Conservation (phyloP, 2,888 invertebrate species). For the Apomyelois bistriatella region DNA sequence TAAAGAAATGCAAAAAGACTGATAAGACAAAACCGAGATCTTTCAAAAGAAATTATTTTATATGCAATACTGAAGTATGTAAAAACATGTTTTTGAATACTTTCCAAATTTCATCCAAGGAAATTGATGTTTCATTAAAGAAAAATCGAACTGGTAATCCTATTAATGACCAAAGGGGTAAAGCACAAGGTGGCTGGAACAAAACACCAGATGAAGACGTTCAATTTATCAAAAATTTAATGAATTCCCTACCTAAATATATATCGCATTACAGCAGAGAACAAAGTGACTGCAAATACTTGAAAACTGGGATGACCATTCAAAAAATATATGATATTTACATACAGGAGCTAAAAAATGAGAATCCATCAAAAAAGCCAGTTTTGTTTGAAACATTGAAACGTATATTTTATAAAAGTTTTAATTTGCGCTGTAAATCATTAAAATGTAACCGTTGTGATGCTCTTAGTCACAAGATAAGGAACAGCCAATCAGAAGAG, state of each 20-base stretch:
- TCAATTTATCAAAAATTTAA: conserved; percentile 11
- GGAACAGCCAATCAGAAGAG: no score
- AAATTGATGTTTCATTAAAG: conserved; percentile 13
- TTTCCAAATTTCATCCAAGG: conserved; percentile 18
- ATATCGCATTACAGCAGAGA: conserved; percentile 16
- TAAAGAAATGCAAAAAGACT: no score
- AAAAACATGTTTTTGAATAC: conserved; percentile 18
- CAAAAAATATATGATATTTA: conserved; percentile 21
- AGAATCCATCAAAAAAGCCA: conserved; percentile 4
- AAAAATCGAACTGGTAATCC: conserved; percentile 11
- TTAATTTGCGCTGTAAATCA: conserved; percentile 14
- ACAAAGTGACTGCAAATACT: conserved; percentile 14
- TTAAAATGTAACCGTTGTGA: conserved; percentile 13
- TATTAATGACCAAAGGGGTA: conserved; percentile 13
- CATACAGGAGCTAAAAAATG: conserved; percentile 16
- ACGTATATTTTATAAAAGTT: conserved; percentile 9
- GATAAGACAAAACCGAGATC: no score
- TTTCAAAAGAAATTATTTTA: no score
- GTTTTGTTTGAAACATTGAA: conserved; percentile 15
- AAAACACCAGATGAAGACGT: conserved; percentile 15
- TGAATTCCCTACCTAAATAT: conserved; percentile 13
- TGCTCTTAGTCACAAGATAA: no score
- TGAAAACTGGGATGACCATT: conserved; percentile 21
- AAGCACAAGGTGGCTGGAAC: conserved; percentile 12
- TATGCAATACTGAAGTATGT: conserved; percentile 6